These are phyloP conservation scores for Pipistrellus nathusii DNA, from an alignment of 2,797 vertebrate species.

Conservation along the genomic window DNA sequence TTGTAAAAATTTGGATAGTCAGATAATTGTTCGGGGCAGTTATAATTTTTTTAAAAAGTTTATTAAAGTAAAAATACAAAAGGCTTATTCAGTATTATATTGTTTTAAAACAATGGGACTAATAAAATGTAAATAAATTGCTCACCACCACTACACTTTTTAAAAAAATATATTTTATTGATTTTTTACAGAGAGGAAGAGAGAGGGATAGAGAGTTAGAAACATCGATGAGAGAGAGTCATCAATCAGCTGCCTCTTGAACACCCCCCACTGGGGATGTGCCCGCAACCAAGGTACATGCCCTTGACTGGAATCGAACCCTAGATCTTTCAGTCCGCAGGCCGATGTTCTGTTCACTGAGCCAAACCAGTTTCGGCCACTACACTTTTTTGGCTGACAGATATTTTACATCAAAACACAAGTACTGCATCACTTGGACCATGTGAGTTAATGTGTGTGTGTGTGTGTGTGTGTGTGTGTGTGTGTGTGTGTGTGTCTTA, in stretches of 20 bases:
- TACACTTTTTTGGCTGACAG: neutral
- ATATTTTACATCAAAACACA: conserved; percentile 43
- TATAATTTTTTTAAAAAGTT: conserved; percentile 34
- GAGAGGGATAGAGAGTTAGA: no score
- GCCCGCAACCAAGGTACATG: no score
- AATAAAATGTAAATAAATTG: conserved; percentile 58
- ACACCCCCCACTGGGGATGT: no score
- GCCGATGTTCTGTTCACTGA: no score
- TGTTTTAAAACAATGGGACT: conserved; percentile 51
- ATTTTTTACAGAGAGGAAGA: no score
- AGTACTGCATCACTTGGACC: neutral
- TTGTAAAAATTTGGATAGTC: neutral
- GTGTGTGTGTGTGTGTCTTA: neutral
- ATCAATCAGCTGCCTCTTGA: no score
- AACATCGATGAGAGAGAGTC: no score
- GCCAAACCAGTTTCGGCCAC: no score
- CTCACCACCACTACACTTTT: neutral
- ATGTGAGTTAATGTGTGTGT: neutral
- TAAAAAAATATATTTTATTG: no score
- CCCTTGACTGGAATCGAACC: no score
- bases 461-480: neutral
- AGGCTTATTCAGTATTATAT: neutral
- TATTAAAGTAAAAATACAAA: conserved; percentile 27
- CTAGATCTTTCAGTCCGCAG: no score
- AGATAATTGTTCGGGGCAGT: neutral